Evolutionary conservation across 2,113 vertebrate genomes (phyloP), one percentile per base, ranked within the genome.

Genomic region (Triplophysa dalaica): DNA sequence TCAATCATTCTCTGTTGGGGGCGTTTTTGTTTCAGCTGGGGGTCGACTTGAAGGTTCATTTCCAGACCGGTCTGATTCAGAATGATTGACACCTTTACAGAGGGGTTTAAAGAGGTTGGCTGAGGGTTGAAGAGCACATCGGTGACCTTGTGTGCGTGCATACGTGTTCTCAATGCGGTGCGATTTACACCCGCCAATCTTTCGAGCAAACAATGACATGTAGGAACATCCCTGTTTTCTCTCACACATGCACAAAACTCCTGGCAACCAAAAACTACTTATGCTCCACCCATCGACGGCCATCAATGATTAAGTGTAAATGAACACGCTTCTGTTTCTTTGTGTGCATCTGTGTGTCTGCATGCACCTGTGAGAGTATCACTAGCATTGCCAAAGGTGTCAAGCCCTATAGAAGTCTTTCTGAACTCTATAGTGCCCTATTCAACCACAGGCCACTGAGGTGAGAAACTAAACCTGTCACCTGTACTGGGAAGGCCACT

Each of bases 61-160:
- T 65, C 70, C 41, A 70, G 54, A 78, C 41, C 43, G 33, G 66
- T 65, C 72, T 56, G 75, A 85, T 85, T 81, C 48, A 33, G 26
- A 78, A 67, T 86, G 85, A 86, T 72, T 86, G 82, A 86, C 85
- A 84, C 70, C 72, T 83, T 80, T 62, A 81, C 26, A 29, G 63
- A 76, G 54, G 66, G 67, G 74, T 22, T 16, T 11, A 50, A 9
- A 50, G 21, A 65, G 38, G 82, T 61, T 83, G 77, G 52, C n/a
- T 79, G 67, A 50, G 38, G 70, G 66, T 76, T 64, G 77, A 67
- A 70, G 60, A 48, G 72, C 64, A 41, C 14, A 19, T 64, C 14
- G 26, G 77, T 75, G 81, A 48, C 45, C 63, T 56, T 45, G 69
- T 62, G 66, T 79, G 65, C 33, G 6, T 38, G 33, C 33, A 38